Percentiles rank a stretch among this genome's conserved stretches.
These are phyloP conservation scores for Thalassaphorura encarpata DNA, from an alignment of 1,140 invertebrate genomes.

Conservation along the genomic window DNA sequence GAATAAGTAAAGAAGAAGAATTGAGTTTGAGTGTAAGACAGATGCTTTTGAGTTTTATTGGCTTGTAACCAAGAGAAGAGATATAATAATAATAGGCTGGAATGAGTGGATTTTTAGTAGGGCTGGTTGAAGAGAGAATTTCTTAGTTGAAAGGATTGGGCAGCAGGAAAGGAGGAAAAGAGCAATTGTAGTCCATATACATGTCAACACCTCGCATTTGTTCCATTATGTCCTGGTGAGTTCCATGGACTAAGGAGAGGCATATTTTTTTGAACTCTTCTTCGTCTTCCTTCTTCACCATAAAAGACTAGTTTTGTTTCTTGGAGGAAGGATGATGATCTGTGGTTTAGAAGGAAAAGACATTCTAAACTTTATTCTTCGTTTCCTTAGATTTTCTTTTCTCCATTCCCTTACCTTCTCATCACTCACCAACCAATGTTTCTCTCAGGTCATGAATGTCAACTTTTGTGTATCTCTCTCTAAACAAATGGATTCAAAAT, in stretches of 20 bases:
- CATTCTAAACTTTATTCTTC: neutral
- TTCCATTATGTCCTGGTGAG: constrained; percentile 17
- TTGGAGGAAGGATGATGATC: neutral
- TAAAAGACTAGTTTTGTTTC: neutral
- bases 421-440: constrained; percentile 18
- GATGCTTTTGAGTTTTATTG: constrained; percentile 21
- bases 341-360: neutral
- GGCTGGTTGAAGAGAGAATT: neutral
- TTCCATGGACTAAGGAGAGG: neutral
- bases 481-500: neutral
- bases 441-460: constrained; percentile 31
- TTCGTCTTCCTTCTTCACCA: too few species aligned
- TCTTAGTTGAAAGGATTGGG: neutral
- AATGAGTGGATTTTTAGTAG: neutral
- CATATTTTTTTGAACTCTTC: neutral
- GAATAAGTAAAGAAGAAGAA: neutral
- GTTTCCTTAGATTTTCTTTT: constrained; percentile 11
- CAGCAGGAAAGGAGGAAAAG: constrained; percentile 4
- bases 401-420: constrained; percentile 16
- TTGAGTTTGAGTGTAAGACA: constrained; percentile 8
- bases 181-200: constrained; percentile 27
- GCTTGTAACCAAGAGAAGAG: constrained; percentile 14
- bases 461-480: constrained; percentile 18
- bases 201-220: constrained; percentile 30
- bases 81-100: neutral